Evolutionary conservation across 2,888 invertebrate species (phyloP), one percentile per base, ranked within the genome.

Genomic region (Deladenus siricidicola): DNA sequence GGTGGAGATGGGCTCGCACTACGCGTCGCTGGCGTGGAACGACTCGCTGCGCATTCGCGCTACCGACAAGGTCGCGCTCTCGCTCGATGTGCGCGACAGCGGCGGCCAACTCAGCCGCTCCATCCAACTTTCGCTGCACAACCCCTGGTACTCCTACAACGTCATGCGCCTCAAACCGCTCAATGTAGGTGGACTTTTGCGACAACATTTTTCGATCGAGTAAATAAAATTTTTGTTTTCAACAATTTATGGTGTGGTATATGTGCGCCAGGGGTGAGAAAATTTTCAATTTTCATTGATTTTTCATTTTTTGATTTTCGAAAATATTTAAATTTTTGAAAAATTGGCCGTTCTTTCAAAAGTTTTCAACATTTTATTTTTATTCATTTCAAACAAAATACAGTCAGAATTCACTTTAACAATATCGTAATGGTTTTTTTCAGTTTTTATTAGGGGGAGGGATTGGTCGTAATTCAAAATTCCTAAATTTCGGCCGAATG

Each of bases 121-220:
- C 3, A 72, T 70, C 26, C 67, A 68, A 48, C 55, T 72, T 44
- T 66, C 68, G 1, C 29, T 70, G n/a, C 62, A 63, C 52, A 71
- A 71, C 57, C 71, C 71, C 0, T 71, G 71, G 71, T 60, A 58
- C 45, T 66, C 68, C 28, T 71, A 71, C 61, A 71, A 71, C 60
- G 71, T 71, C 43, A 67, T 71, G 65, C 30, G 71, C 52, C 60
- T 71, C 0, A 59, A 63, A 8, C 66, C 71, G 3, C 43, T 56
- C 24, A 65, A 60, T 55, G 70, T 68, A 60, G 21, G 45, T 56
- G 24, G n/a, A n/a, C 19, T 10, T 34, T 34, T 10, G 6, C 14
- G 14, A 34, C 6, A 34, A 10, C 14, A 34, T 14, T 34, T 14
- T 34, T 10, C 6, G 39, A 10, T 34, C 39, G 39, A 14, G 39